Conservation (phyloP, 2,888 invertebrate species). For the Catocala nupta region DNA sequence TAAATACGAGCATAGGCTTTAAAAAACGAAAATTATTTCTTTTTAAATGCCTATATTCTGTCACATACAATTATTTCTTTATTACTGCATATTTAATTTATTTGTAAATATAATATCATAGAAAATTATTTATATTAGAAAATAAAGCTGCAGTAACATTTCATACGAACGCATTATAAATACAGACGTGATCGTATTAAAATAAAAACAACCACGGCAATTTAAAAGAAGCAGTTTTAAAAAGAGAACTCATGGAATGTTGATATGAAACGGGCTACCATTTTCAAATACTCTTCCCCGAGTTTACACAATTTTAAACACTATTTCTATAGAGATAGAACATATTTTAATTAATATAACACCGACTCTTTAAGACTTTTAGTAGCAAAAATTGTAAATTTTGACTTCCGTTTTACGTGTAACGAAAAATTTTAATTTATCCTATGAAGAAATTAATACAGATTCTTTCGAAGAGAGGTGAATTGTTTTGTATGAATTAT, state of each 20-base stretch:
- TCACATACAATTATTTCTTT: too few relatives aligned
- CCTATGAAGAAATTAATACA: constrained; percentile 36
- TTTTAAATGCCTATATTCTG: too few relatives aligned
- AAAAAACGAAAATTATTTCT: too few relatives aligned
- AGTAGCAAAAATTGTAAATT: constrained; percentile 49
- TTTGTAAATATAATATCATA: too few relatives aligned
- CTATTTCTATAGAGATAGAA: constrained; percentile 59
- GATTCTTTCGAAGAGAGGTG: background rate
- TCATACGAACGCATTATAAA: constrained; percentile 19
- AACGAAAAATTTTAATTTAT: constrained; percentile 36
- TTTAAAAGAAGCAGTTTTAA: constrained; percentile 80
- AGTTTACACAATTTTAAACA: constrained; percentile 60
- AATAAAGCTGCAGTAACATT: background rate
- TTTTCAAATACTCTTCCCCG: constrained; percentile 72
- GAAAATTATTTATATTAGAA: background rate
- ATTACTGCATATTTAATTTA: too few relatives aligned
- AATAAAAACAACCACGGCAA: constrained; percentile 77
- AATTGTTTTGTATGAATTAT: background rate
- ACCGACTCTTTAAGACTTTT: constrained; percentile 25
- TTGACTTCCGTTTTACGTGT: constrained; percentile 62
- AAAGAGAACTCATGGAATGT: constrained; percentile 82
- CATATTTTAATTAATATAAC: constrained; percentile 46
- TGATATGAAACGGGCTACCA: constrained; percentile 80
- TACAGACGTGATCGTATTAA: constrained; percentile 59
- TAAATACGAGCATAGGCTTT: too few relatives aligned